Evolutionary conservation across 2,113 vertebrate species (phyloP), one percentile per base, ranked within the genome.

Genomic region (Furnarius figulus): DNA sequence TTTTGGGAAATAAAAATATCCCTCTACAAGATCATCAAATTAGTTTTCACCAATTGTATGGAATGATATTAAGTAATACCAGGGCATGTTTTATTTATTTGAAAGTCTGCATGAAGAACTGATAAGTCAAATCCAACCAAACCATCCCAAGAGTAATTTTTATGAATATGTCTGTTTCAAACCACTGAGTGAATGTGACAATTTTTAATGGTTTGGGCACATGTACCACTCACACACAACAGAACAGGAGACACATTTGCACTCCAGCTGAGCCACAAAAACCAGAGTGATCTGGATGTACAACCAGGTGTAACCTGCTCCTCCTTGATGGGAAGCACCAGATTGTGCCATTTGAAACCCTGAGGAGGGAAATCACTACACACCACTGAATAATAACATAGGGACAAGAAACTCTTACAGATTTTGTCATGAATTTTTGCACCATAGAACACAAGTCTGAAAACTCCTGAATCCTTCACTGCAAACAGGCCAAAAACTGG

Each of bases 1-100:
- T 96, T 95, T 83, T 47, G 94, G 96, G 97, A 96, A 95, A 97
- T 52, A 83, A 91, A 88, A 88, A 97, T 97, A 90, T 89, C 90
- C 84, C 90, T 84, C 67, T 24, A 87, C 62, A 89, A 93, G 47
- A 89, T 85, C 84, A 87, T 97, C 92, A 95, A 84, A 96, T 93
- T 95, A 96, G 92, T 97, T 97, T 95, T 92, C 93, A 91, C 68
- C 93, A 95, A 93, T 93, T 66, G 13, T 65, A 84, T 87, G 86
- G 92, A 94, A 84, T 61, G 8, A 76, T 52, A 72, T 89, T 90
- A 89, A 87, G 88, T 52, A 72, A 85, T 71, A 72, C 21, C 18
- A 59, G 52, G 31, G 31, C 66, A 82, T 83, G 83, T 83, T 94
- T 94, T 96, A 89, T 94, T 94, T 91, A 90, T 95, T 65, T 55